These are phyloP conservation scores for Anomalospiza imberbis DNA, from an alignment of 2,797 vertebrate species.

Conservation along the genomic window DNA sequence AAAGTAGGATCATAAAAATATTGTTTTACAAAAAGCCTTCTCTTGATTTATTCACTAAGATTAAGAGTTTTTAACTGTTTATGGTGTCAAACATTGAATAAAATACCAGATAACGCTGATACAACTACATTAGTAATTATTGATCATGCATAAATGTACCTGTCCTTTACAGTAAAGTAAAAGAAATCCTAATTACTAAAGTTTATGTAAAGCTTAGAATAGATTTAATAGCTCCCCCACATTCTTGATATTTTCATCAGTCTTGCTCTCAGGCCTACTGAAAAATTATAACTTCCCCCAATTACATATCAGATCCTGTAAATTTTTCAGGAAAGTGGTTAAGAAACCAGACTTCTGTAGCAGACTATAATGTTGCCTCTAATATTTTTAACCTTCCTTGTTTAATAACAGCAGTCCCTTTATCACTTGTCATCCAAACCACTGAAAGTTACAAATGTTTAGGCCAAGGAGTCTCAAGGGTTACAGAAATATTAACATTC, in stretches of 20 bases:
- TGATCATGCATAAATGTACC: not conserved
- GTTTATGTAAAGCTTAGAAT: not conserved
- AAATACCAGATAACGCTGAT: not conserved
- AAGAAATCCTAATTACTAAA: not conserved
- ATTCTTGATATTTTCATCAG: not conserved
- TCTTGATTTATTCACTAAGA: not conserved
- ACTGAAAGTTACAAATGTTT: constrained; percentile 39
- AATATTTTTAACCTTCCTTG: not conserved
- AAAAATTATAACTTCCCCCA: not conserved
- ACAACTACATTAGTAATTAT: not conserved
- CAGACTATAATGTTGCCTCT: not conserved
- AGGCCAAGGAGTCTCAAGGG: constrained; percentile 31
- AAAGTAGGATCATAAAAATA: not conserved
- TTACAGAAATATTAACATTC: constrained; percentile 51
- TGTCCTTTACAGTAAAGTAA: not conserved
- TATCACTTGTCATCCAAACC: constrained; percentile 28
- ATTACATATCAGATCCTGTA: not conserved
- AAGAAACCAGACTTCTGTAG: not conserved
- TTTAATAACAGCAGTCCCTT: not conserved
- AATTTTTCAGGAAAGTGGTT: not conserved
- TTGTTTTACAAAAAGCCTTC: not conserved
- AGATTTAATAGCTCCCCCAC: not conserved
- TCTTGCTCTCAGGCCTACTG: not conserved
- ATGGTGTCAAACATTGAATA: not conserved
- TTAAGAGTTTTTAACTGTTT: not conserved